Evolutionary conservation across 1,140 invertebrate species (phyloP), one percentile per base, ranked within the genome.

Genomic region (Trichomalopsis sarcophagae): DNA sequence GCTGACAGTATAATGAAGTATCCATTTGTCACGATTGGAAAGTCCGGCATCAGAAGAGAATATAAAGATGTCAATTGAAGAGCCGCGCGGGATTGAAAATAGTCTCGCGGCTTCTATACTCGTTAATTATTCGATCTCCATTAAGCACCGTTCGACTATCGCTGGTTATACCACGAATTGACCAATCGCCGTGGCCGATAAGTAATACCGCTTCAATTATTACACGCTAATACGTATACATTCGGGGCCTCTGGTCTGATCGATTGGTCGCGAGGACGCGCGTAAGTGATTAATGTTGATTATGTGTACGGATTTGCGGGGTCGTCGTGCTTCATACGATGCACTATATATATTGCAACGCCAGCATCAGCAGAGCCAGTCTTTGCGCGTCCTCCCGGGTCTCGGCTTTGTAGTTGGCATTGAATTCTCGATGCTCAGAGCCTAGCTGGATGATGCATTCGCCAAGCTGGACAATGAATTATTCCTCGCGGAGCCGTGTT

Each of bases 61-160:
- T 1, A 44, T 1, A 44, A 11, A 44, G 40, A 10, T 44, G 40
- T 44, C 40, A 7, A 44, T 44, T 9, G 40, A 44, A 7, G 40
- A 7, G 6, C 3, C 50, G 17, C 13, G 50, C 6, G 66, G n/a
- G 50, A 73, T 73, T 73, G 68, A 23, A 73, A 81, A 50, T 81
- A 27, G 47, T n/a, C 7, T 81, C 14, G 14, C 6, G 68, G n/a
- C 6, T 66, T 10, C 27, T 44, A 11, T n/a, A n/a, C 13, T 40
- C 14, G 50, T 85, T 81, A 47, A 85, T 81, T 75, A 85, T 81
- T 85, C 73, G 36, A 80, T 84, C 44, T 74, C 77, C 66, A 79
- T 84, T 55, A 84, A 47, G 62, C 23, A 62, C 23, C 30, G 68
- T 7, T 68, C 44, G 33, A 66, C 23, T 30, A 27, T 7, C 5